These are phyloP conservation scores for Acanthosepion lycidas DNA, from an alignment of 2,888 invertebrate genomes.

Conservation along the genomic window DNA sequence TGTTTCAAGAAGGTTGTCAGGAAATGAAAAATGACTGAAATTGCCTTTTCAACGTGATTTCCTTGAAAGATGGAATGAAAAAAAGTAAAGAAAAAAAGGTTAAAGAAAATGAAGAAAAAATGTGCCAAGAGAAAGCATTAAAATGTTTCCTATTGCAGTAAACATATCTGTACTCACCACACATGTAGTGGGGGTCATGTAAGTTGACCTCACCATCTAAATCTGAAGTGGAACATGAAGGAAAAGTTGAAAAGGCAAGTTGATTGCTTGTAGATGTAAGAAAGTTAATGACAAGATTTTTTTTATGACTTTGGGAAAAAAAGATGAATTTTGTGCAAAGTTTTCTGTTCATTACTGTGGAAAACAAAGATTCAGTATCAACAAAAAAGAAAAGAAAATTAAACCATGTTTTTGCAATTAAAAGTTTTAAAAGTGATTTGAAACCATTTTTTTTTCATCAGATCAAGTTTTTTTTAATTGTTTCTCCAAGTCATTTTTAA, in stretches of 20 bases:
- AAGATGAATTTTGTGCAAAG: background rate
- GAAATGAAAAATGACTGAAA: too few relatives aligned
- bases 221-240: constrained; percentile 38
- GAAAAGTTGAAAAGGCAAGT: constrained; percentile 10
- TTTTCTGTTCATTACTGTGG: background rate
- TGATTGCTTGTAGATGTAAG: background rate
- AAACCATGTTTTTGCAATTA: background rate
- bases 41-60: background rate
- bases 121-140: background rate
- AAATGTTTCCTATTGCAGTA: background rate
- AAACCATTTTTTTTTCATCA: background rate
- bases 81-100: background rate
- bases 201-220: constrained; percentile 6
- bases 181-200: constrained; percentile 22
- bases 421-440: too few relatives aligned
- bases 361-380: too few relatives aligned
- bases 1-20: too few relatives aligned
- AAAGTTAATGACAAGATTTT: background rate
- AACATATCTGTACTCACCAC: constrained; percentile 38
- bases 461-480: background rate
- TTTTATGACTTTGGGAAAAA: background rate
- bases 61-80: background rate
- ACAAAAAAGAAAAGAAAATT: too few relatives aligned
- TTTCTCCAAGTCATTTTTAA: too few relatives aligned
- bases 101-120: background rate